Conservation (phyloP, 2,113 vertebrate species). For the Scomber colias region DNA sequence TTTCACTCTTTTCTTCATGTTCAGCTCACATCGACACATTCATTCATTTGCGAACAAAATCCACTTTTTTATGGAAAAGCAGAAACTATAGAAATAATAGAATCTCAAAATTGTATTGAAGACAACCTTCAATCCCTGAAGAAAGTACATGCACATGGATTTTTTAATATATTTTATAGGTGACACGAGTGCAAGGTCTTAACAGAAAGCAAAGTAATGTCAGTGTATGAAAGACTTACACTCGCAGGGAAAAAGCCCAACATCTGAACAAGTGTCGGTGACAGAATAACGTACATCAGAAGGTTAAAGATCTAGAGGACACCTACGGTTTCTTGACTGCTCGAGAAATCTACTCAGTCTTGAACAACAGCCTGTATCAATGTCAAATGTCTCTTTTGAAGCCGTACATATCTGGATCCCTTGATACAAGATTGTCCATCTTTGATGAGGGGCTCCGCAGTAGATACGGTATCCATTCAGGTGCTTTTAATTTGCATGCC, state of each 20-base stretch:
- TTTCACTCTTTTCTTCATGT: neutral
- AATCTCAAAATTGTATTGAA: neutral
- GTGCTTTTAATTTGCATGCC: slow-evolving; percentile 64
- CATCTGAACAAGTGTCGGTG: neutral
- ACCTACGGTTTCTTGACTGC: neutral
- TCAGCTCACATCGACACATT: too few species aligned
- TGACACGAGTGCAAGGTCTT: neutral
- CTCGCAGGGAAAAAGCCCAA: neutral
- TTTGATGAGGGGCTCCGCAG: slow-evolving; percentile 2
- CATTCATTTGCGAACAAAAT: too few species aligned
- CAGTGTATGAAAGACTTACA: neutral
- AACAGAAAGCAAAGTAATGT: neutral
- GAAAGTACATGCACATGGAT: neutral
- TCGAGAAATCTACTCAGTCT: neutral
- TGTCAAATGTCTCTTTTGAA: slow-evolving; percentile 8
- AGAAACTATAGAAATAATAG: too few species aligned
- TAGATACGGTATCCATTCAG: slow-evolving; percentile 34
- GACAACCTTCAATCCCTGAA: neutral
- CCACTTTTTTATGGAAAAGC: too few species aligned
- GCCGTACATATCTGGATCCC: neutral
- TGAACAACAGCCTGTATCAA: too few species aligned
- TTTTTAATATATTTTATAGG: neutral
- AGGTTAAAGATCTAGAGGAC: neutral
- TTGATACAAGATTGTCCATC: neutral
- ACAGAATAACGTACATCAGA: neutral